Conservation (phyloP, 2,888 invertebrate species). For the Parnassius apollo region DNA sequence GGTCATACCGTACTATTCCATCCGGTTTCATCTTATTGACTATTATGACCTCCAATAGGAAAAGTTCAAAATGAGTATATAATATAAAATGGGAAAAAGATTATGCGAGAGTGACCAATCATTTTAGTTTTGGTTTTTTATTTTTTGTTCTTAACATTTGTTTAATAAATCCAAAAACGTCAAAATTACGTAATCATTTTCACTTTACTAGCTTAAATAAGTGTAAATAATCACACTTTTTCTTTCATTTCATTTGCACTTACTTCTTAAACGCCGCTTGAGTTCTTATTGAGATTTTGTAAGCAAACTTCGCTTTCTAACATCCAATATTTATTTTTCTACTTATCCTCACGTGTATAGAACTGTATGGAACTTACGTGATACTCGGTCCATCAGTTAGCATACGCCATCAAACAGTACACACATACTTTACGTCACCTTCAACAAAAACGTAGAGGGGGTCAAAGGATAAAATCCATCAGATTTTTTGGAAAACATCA, state of each 20-base stretch:
- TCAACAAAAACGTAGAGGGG: constrained; percentile 63
- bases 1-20: constrained; percentile 45
- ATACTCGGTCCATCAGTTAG: constrained; percentile 60
- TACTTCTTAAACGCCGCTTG: constrained; percentile 56
- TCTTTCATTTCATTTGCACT: constrained; percentile 77
- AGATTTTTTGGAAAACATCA: constrained; percentile 74
- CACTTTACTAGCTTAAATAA: constrained; percentile 53
- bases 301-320: constrained; percentile 78
- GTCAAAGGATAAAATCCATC: constrained; percentile 73
- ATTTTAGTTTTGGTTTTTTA: constrained; percentile 35
- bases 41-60: constrained; percentile 57
- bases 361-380: constrained; percentile 48
- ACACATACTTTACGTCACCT: constrained; percentile 64
- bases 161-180: constrained; percentile 8
- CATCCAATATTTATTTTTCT: constrained; percentile 78
- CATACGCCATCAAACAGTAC: constrained; percentile 58
- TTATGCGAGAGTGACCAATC: constrained; percentile 60
- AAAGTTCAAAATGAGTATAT: constrained; percentile 63
- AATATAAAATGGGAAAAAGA: constrained; percentile 59
- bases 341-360: constrained; percentile 69
- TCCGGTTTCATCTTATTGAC: constrained; percentile 59
- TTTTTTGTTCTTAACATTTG: constrained; percentile 21
- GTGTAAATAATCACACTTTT: constrained; percentile 78
- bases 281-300: constrained; percentile 59
- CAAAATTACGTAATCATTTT: constrained; percentile 30